Base-by-base conservation (phyloP, 2,888 invertebrate genomes). In the Teleiodes luculella region DNA sequence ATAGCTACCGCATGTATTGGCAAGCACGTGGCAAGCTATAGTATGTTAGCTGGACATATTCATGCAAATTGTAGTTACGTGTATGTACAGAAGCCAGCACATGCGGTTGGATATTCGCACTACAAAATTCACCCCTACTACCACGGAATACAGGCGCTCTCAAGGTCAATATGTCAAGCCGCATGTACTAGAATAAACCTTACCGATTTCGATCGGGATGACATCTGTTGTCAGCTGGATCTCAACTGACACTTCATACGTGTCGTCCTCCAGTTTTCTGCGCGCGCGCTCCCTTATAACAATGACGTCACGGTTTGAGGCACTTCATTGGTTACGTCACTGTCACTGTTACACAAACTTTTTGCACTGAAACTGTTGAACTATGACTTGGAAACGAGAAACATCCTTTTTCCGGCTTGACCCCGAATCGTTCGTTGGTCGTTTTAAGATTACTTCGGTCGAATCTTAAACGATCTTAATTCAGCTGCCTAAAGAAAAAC, bases 171-270 rank as follows among this genome's bases (percentile, higher is more conserved):
- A 4, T 4, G 24, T 4, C 3, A 24, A 24, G 3, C 24, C 24
- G 3, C 3, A 6, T 24, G 24, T 24, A 24, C 24, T 24, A 24
- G 24, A 24, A n/a, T 6, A 24, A 24, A 24, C 3, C 90, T 89
- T 66, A 90, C 90, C 89, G 79, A 64, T 74, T 75, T 88, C 87
- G 71, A 78, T 76, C 62, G 81, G 80, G 73, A 78, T 82, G 83
- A 86, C 90, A 90, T 90, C 89, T 86, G 89, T 90, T 85, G 90
- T 89, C 88, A 89, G 86, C 86, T 87, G 81, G 77, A 86, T 82
- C 83, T 75, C 86, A 86, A 90, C 90, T 84, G 90, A 88, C 85
- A 84, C 83, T 56, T 88, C 86, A 86, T 87, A 84, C 75, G 87
- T 83, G 75, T 88, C 83, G 84, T 70, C 79, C 88, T 88, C 90